Conservation (phyloP, 2,113 vertebrate genomes). For the Carettochelys insculpta region DNA sequence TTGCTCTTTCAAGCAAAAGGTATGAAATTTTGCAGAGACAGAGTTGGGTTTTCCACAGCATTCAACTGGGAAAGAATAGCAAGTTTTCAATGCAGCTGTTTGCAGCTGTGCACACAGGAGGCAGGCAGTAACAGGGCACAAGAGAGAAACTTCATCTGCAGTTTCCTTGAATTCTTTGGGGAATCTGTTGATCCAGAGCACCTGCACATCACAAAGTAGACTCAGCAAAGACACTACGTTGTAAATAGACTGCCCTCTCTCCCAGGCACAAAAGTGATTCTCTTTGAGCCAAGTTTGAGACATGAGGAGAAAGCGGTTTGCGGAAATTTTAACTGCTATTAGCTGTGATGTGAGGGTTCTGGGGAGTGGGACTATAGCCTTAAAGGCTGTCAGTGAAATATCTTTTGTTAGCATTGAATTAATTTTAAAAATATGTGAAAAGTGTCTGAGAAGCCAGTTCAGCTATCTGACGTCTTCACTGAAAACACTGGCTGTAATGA, state of each 20-base stretch:
- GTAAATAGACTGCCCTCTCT: background rate
- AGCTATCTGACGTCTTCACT: background rate
- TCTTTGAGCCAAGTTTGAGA: background rate
- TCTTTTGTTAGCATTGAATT: background rate
- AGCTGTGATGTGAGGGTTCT: background rate
- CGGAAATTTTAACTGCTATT: background rate
- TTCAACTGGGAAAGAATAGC: background rate
- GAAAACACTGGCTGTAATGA: background rate
- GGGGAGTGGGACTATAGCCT: background rate
- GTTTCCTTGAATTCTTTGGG: background rate
- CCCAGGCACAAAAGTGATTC: too few relatives aligned
- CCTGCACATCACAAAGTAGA: background rate
- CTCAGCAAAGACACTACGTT: background rate
- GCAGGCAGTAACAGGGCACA: background rate
- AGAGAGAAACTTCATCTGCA: background rate
- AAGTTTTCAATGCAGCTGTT: background rate
- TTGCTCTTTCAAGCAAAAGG: background rate
- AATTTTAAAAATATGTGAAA: background rate
- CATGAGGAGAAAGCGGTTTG: background rate
- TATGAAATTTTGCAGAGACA: background rate
- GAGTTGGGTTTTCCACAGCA: background rate
- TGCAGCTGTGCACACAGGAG: background rate
- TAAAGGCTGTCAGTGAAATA: fast-evolving
- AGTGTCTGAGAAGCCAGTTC: background rate
- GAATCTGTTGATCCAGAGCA: background rate